Evolutionary conservation across 2,888 invertebrate species (phyloP).

Genomic region (Acanthacorydalis orientalis): DNA sequence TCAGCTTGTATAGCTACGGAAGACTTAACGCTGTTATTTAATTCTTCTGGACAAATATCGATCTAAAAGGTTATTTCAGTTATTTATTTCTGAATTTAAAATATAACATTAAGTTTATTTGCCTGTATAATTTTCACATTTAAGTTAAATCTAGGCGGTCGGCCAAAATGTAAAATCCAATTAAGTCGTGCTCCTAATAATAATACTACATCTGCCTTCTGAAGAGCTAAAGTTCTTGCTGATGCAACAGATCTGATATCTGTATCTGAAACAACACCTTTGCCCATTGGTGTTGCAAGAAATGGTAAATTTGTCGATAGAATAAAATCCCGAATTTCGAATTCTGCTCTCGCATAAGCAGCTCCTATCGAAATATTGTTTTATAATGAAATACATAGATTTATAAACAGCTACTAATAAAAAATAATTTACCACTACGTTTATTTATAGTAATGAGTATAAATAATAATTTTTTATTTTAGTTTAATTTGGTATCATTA

Average conservation of each 20-base stretch:
- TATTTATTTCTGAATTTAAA: not conserved
- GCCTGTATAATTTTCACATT: constrained; percentile 83
- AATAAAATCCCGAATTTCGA: constrained; percentile 50
- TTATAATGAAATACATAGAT: not conserved
- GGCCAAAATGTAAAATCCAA: constrained; percentile 97
- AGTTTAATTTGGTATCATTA: no score
- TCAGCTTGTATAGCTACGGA: constrained; percentile 75
- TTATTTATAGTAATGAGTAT: no score
- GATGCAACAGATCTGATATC: constrained; percentile 63
- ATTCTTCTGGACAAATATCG: constrained; percentile 77
- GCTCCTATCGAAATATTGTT: constrained; percentile 38
- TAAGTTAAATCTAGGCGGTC: constrained; percentile 63
- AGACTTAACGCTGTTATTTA: constrained; percentile 75
- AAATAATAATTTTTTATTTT: no score
- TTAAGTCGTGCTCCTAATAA: constrained; percentile 84
- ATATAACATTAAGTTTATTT: constrained; percentile 3
- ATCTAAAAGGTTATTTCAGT: constrained; percentile 32
- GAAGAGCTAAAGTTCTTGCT: constrained; percentile 72
- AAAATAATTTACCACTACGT: no score
- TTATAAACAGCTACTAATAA: not conserved
- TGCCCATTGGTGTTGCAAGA: constrained; percentile 90
- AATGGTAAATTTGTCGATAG: constrained; percentile 64
- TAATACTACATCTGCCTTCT: constrained; percentile 75
- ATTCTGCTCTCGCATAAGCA: constrained; percentile 66
- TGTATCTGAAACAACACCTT: constrained; percentile 59